These are phyloP conservation scores for Syngnathoides biaculeatus DNA, from an alignment of 2,113 vertebrate genomes.

Conservation along the genomic window DNA sequence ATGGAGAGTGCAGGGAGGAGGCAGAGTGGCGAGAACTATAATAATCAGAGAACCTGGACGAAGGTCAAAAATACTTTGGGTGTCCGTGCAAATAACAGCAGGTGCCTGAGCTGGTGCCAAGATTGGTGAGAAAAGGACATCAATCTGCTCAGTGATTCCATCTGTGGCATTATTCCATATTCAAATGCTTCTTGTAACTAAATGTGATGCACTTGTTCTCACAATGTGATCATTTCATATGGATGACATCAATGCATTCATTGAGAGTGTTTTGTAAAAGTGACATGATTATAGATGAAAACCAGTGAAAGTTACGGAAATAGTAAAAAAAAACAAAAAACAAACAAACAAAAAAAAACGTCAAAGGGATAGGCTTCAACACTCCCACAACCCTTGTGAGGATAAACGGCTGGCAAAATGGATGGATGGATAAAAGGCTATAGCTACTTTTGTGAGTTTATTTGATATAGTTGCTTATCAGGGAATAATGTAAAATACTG, in stretches of 20 bases:
- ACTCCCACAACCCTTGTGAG: too few relatives aligned
- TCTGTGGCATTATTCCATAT: background rate
- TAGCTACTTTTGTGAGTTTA: too few relatives aligned
- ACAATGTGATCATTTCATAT: background rate
- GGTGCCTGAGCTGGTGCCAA: conserved; percentile 70
- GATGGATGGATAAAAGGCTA: too few relatives aligned
- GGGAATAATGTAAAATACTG: too few relatives aligned
- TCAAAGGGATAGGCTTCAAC: too few relatives aligned
- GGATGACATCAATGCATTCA: background rate
- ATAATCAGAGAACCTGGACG: conserved; percentile 63
- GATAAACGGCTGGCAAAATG: too few relatives aligned
- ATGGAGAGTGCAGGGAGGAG: background rate
- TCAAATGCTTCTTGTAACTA: background rate
- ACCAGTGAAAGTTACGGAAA: background rate
- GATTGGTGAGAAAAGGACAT: conserved; percentile 2
- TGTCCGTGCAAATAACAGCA: conserved; percentile 67
- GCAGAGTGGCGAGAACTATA: too few relatives aligned
- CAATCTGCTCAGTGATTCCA: background rate
- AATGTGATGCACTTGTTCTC: background rate
- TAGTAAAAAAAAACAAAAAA: too few relatives aligned
- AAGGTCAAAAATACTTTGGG: conserved; percentile 78
- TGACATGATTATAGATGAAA: background rate
- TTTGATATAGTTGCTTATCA: too few relatives aligned
- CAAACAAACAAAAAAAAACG: too few relatives aligned
- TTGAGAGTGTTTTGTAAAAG: too few relatives aligned